Evolutionary conservation across 1,140 invertebrate species (phyloP), one percentile per base, ranked within the genome.

Genomic region (Drosophila pallidifrons): DNA sequence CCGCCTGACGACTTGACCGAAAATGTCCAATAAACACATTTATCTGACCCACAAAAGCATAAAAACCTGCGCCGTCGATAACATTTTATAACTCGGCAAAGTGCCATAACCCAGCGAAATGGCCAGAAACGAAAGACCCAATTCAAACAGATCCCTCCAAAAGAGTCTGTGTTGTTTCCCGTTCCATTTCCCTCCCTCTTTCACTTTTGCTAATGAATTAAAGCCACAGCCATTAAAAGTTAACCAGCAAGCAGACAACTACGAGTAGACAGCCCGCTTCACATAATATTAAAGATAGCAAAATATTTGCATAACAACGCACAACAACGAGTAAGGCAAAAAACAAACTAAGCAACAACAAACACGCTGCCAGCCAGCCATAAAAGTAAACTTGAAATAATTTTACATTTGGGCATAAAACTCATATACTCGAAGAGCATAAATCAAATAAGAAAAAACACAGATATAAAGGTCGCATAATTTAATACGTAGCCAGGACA

Each of bases 21-120:
- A 76, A 82, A 75, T 85, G 79, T 82, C 67, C 85, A 73, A 89
- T 89, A 88, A 88, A 88, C 85, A 89, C 85, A 85, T 89, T 89
- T 85, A 88, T 88, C 83, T 88, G 83, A 78, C 85, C 81, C 30
- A 57, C 72, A 70, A 65, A 81, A 71, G 69, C 83, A 88, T 88
- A 89, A 88, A 88, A 88, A 89, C 83, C 83, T 89, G 85, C 74
- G 77, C 83, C 74, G 80, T 83, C 83, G 85, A 88, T 89, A 88
- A 81, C 81, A 81, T 89, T 89, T 89, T 89, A 89, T 81, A 88
- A 81, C 85, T 89, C 77, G 25, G 68, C 69, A 67, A 89, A 90
- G 78, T 89, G 85, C 72, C 67, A 88, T 76, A 89, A 75, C 71
- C 60, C 73, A 43, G 43, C 46, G 63, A 60, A 81, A 75, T 54